Conservation (phyloP, 1,140 invertebrate genomes). For the Listronotus oregonensis region DNA sequence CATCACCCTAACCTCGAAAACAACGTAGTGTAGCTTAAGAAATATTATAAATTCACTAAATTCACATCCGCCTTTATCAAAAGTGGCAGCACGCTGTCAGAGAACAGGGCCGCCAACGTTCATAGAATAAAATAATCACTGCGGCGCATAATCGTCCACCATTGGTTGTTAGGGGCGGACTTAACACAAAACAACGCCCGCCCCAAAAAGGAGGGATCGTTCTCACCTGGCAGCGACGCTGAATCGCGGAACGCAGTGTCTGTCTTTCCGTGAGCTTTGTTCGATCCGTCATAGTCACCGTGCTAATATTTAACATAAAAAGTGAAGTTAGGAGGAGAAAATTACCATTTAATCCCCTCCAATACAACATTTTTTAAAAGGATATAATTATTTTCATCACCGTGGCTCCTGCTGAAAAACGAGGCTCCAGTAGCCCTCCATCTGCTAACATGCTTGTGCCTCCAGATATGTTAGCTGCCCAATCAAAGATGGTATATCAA, state of each 20-base stretch:
- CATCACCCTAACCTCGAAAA: background rate
- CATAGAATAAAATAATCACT: conserved; percentile 7
- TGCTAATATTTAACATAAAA: conserved; percentile 4
- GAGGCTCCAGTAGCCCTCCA: conserved; percentile 45
- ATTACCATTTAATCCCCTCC: conserved; percentile 17
- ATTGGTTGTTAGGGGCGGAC: conserved; percentile 41
- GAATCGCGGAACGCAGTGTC: conserved; percentile 18
- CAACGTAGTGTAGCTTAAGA: background rate
- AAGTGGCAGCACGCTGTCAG: conserved; percentile 16
- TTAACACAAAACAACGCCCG: background rate
- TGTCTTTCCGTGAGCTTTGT: conserved; percentile 29
- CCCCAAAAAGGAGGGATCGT: conserved; percentile 29
- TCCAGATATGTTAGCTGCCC: conserved; percentile 84
- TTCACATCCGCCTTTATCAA: conserved; percentile 25
- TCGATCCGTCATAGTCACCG: conserved; percentile 37
- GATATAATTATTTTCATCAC: conserved; percentile 27
- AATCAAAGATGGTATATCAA: conserved; percentile 90
- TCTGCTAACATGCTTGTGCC: conserved; percentile 75
- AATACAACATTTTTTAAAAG: conserved; percentile 6
- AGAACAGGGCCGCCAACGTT: conserved; percentile 2
- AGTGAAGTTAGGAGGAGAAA: conserved; percentile 19
- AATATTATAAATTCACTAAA: conserved; percentile 10
- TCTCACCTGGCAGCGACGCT: conserved; percentile 36
- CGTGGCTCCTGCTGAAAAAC: conserved; percentile 51
- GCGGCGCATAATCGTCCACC: conserved; percentile 7